Evolutionary conservation across 2,888 invertebrate species (phyloP), one percentile per base, ranked within the genome.

Genomic region (Philonicus albiceps): DNA sequence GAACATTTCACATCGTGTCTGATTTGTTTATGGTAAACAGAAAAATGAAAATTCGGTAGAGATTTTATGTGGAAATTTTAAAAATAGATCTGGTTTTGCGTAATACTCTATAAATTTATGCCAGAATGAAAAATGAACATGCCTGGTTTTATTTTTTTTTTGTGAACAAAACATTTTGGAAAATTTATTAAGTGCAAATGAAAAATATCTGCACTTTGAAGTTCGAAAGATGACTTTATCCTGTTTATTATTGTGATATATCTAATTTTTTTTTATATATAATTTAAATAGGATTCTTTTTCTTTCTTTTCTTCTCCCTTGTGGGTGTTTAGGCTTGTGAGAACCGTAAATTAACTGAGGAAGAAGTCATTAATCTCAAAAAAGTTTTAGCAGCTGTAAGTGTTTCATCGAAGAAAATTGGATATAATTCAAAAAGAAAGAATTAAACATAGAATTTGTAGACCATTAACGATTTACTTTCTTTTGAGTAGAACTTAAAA

Each of bases 371-470:
- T 94, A 93, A 94, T 93, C 94, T 95, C 93, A 94, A 94, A 92
- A 95, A 95, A 94, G 95, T 95, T 93, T 93, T 95, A 92, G 93
- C 94, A 93, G 95, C 95, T 94, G 95, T 95, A 95, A 95, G 95
- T 95, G 90, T 80, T 86, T 27, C 43, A 3, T 34, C 64, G 53
- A 43, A n/a, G 11, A 64, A 64, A 11, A 64, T n/a, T 22, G 53
- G 34, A 49, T 43, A 64, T 19, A 37, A 80, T 31, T 49, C 34
- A 22, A 34, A 76, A 86, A 31, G 43, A 19, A 85, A 34, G 53
- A 40, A 81, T 34, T n/a, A 19, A 49, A 80, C 55, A 75, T 30
- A 40, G 55, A 73, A 83, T 43, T 73, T 8, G 64, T 64, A 64
- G 64, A 64, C 22, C 0, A 64, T 64, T 64, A 64, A 64, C 22